Percentiles rank a stretch among this genome's conserved stretches.
Evolutionary conservation across 2,888 invertebrate genomes (phyloP).

Genomic region (Lydus trimaculatus): DNA sequence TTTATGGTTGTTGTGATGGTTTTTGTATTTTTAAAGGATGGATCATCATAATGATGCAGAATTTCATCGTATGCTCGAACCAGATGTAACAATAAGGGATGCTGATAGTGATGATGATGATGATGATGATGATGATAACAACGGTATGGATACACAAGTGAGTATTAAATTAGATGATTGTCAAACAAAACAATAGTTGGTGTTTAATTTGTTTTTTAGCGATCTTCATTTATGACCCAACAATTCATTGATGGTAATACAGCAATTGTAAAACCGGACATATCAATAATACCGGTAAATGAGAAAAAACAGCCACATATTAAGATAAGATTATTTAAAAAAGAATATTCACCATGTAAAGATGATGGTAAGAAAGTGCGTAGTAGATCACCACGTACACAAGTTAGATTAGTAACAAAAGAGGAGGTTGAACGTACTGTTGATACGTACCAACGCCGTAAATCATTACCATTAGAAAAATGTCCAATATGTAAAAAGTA

Average conservation of each 20-base stretch:
- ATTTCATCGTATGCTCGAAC: constrained; percentile 19
- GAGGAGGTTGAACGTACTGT: constrained; percentile 49
- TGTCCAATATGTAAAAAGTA: constrained; percentile 59
- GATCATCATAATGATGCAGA: background rate
- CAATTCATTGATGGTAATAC: constrained; percentile 32
- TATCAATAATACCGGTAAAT: constrained; percentile 47
- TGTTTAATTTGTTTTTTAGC: background rate
- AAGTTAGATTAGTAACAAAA: constrained; percentile 50
- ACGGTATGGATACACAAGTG: constrained; percentile 7
- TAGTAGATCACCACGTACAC: constrained; percentile 42
- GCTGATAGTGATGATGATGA: constrained; percentile 23
- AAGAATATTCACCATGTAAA: constrained; percentile 40
- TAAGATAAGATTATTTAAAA: constrained; percentile 45
- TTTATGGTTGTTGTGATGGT: background rate
- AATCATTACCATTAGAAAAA: constrained; percentile 56
- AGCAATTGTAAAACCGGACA: constrained; percentile 43
- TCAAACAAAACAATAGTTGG: too few species aligned
- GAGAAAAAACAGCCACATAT: constrained; percentile 42
- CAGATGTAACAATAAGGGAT: constrained; percentile 31
- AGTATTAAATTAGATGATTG: background rate
- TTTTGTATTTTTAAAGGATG: background rate
- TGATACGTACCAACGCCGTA: constrained; percentile 51
- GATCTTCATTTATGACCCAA: background rate
- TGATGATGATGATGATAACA: constrained; percentile 22
- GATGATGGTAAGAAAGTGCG: constrained; percentile 34